Evolutionary conservation across 2,797 vertebrate genomes (phyloP).

Genomic region (Ctenosaura bakeri): DNA sequence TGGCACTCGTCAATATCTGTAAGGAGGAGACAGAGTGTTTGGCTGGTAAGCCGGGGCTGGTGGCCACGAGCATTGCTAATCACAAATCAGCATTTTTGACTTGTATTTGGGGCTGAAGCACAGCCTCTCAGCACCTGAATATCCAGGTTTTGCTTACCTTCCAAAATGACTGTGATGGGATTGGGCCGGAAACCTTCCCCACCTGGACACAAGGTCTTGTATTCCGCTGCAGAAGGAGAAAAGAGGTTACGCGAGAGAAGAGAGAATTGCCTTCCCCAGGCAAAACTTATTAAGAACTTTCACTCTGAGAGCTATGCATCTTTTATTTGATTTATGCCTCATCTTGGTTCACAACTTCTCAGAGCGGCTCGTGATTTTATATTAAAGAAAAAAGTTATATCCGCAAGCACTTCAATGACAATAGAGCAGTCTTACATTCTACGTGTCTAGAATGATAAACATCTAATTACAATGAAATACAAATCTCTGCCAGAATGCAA

Average conservation of each 20-base stretch:
- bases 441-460: too few relatives aligned
- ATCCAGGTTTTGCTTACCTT: conserved; percentile 81
- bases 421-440: too few relatives aligned
- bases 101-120: fast-evolving
- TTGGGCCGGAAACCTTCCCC: conserved; percentile 95
- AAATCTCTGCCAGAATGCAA: too few relatives aligned
- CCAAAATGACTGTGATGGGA: conserved; percentile 93
- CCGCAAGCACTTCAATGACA: too few relatives aligned
- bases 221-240: conserved; percentile 85
- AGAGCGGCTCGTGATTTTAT: too few relatives aligned
- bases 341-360: too few relatives aligned
- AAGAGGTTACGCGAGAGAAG: not conserved
- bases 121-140: not conserved
- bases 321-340: too few relatives aligned
- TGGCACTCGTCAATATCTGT: conserved; percentile 95
- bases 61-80: too few relatives aligned
- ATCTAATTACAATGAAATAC: too few relatives aligned
- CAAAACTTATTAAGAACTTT: not conserved
- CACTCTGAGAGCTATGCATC: too few relatives aligned
- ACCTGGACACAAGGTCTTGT: conserved; percentile 94
- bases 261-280: not conserved
- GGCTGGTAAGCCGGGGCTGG: too few relatives aligned
- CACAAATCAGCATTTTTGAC: not conserved
- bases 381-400: too few relatives aligned
- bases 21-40: fast-evolving